These are phyloP conservation scores for Brachyopa scutellaris DNA, from an alignment of 2,888 invertebrate genomes.

Conservation along the genomic window DNA sequence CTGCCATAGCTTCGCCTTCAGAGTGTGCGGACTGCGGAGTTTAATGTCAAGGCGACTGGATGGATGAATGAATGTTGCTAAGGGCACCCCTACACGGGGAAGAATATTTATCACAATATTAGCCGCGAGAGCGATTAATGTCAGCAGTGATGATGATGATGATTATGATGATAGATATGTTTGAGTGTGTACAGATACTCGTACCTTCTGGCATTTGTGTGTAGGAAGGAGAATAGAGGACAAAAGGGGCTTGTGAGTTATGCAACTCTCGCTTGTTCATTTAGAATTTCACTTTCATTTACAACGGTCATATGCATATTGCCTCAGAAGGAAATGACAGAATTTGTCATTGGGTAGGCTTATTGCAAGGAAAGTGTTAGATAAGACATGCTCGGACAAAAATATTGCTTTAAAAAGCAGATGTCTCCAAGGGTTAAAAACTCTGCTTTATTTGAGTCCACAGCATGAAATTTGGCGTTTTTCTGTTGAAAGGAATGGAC, in stretches of 20 bases:
- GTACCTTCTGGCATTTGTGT: slow-evolving; percentile 22
- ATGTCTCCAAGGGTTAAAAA: too few relatives aligned
- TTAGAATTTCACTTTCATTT: slow-evolving; percentile 69
- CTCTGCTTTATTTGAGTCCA: too few relatives aligned
- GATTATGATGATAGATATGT: slow-evolving; percentile 56
- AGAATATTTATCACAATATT: slow-evolving; percentile 64
- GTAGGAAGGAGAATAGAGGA: slow-evolving; percentile 28
- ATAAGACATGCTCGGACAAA: too few relatives aligned
- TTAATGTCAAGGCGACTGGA: slow-evolving; percentile 68
- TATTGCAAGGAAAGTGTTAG: too few relatives aligned
- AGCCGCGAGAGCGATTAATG: slow-evolving; percentile 61
- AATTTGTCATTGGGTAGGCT: slow-evolving; percentile 27
- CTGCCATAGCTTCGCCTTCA: slow-evolving; percentile 9
- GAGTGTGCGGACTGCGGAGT: slow-evolving; percentile 28
- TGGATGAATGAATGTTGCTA: slow-evolving; percentile 53
- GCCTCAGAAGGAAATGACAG: slow-evolving; percentile 40
- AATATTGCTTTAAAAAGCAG: too few relatives aligned
- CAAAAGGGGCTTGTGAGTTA: slow-evolving; percentile 25
- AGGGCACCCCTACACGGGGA: slow-evolving; percentile 64
- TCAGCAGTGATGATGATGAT: slow-evolving; percentile 45
- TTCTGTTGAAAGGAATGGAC: too few relatives aligned
- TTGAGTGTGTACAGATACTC: background rate
- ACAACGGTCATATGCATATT: background rate
- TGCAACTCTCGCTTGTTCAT: slow-evolving; percentile 54
- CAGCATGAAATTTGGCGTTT: too few relatives aligned